Base-by-base conservation (phyloP, 2,888 invertebrate genomes). In the Caenorhabditis sp. region DNA sequence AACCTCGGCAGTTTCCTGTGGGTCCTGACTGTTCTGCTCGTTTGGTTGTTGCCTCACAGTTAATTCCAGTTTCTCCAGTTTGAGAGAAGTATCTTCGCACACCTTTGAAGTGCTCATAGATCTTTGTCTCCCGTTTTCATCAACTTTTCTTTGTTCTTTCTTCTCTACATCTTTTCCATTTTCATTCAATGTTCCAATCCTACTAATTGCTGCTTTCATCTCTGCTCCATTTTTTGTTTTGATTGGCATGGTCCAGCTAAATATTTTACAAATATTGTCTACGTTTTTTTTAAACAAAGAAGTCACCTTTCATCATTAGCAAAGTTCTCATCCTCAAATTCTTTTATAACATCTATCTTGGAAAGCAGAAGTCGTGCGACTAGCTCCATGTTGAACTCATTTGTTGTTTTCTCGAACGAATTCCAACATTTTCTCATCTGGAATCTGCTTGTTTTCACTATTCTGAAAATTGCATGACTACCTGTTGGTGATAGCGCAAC, bases 281-380 rank as follows among this genome's bases (percentile, higher is more conserved):
- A 47, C 47, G 11, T 5, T 15, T 9, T 9, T 3, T 15, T 13
- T 15, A 9, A 22, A 37, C 28, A 20, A n/a, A n/a, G n/a, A n/a
- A n/a, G n/a, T n/a, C 22, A 60, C 24, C 24, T 60, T 20, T 18
- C 18, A 40, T 20, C 24, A 13, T 3, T 20, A 2, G 35, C 60
- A 40, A 60, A 60, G 24, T 60, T 60, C 24, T 60, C 60, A 0
- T 2, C 24, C 15, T 60, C 60, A 37, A 60, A 60, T 5, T 18
- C 11, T 11, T 40, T 15, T 1, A 60, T 60, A 15, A 13, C 20
- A 11, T 37, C 24, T 13, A 11, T 15, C 1, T 13, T 6, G 2
- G 60, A 37, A 2, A 13, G 22, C 37, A 60, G 6, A 13, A 60
- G 35, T 15, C 22, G 37, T 4, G 37, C 60, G 1, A 60, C 0